Percentiles rank a stretch among this genome's conserved stretches.
Evolutionary conservation across 2,113 vertebrate species (phyloP).

Genomic region (Octodon degus): DNA sequence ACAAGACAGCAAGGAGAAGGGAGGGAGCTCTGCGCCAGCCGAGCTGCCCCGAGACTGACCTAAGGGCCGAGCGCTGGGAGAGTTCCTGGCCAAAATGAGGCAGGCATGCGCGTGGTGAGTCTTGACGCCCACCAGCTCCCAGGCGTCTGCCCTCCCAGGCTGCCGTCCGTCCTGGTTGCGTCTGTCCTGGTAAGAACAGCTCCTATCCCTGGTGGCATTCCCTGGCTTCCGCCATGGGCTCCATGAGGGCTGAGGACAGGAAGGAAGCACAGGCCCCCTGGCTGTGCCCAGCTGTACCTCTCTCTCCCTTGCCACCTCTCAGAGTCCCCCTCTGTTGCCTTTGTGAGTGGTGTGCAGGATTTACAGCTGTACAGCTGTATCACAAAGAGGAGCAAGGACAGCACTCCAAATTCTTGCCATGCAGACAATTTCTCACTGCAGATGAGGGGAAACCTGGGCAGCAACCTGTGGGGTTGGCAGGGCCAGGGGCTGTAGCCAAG

Average conservation of each 20-base stretch:
- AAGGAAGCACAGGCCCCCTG: neutral
- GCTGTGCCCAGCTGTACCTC: neutral
- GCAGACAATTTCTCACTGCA: neutral
- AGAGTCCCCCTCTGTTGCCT: neutral
- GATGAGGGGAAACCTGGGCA: neutral
- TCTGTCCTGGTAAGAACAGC: neutral
- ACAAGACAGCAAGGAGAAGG: neutral
- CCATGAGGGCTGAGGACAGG: neutral
- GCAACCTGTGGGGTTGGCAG: neutral
- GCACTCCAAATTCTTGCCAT: neutral
- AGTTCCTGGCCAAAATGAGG: neutral
- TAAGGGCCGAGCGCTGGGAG: neutral
- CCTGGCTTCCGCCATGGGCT: neutral
- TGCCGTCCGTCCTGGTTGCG: neutral
- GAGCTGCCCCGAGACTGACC: neutral
- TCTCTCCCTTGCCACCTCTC: neutral
- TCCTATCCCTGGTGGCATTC: neutral
- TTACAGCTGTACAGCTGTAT: neutral
- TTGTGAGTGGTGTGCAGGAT: too few relatives aligned
- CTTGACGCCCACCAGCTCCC: neutral
- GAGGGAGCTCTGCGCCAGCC: neutral
- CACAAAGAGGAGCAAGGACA: neutral
- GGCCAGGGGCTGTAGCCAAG: neutral
- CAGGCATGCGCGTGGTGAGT: accelerated
- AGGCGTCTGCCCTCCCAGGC: neutral